These are phyloP conservation scores for Lepus oiostolus DNA, from an alignment of 2,797 vertebrate genomes.

Conservation along the genomic window DNA sequence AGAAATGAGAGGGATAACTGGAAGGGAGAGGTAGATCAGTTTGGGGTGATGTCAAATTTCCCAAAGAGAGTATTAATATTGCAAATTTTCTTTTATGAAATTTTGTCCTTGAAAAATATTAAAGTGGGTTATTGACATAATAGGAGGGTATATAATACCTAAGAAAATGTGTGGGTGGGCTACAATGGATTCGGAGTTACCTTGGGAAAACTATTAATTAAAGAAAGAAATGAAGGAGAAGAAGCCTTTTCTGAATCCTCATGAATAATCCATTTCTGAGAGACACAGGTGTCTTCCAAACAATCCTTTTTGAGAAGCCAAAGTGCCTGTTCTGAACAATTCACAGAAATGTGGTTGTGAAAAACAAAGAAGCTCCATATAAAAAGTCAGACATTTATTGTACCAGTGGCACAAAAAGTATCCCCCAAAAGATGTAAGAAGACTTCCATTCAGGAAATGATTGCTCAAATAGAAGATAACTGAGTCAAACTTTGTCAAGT, in stretches of 20 bases:
- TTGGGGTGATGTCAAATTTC: background rate
- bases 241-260: background rate
- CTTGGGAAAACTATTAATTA: background rate
- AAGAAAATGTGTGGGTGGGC: background rate
- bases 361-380: background rate
- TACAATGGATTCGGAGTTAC: background rate
- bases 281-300: background rate
- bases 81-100: background rate
- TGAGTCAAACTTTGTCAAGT: background rate
- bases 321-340: background rate
- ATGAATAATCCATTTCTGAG: background rate
- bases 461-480: background rate
- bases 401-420: background rate
- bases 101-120: background rate
- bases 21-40: background rate
- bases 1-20: background rate
- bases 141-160: background rate
- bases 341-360: background rate
- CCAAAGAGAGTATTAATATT: background rate
- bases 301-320: background rate
- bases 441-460: background rate
- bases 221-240: background rate
- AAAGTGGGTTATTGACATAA: background rate
- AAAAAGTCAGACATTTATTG: background rate
- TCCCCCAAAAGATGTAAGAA: background rate